Base-by-base conservation (phyloP, 2,888 invertebrate species). In the Spisula solida region DNA sequence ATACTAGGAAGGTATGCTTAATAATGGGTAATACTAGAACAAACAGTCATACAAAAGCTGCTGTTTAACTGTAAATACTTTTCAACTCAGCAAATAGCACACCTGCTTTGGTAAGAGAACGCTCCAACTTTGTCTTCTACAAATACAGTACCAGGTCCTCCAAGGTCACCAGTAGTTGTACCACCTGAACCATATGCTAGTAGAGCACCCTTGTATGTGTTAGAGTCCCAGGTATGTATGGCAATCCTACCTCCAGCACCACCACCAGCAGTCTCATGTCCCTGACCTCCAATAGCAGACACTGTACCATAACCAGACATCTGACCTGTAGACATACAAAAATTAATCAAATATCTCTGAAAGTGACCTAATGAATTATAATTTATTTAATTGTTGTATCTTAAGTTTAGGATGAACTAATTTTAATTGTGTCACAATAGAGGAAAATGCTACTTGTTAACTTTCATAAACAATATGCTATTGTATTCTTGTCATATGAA, bases 81-180 rank as follows among this genome's bases (percentile, higher is more conserved):
- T 51, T 60, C 70, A 14, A 82, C n/a, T 6, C 20, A 12, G 20
- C 5, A 10, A 66, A 25, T n/a, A 25, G 25, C 20, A 25, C 56
- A 90, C 90, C 90, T 90, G 86, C 79, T 88, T 66, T 90, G 90
- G 48, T 90, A 90, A n/a, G n/a, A 20, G 25, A 88, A 90, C 47
- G 81, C 81, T 78, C 81, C 88, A 8, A 91, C n/a, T 41, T 90
- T 92, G 85, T 95, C 94, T 85, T 95, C 95, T 5, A 95, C 84
- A 81, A 94, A 94, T 20, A 95, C 95, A 10, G 94, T 93, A 0
- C 95, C 95, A 18, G 95, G 94, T 16, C 95, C 95, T 25, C 94
- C 95, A 48, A 90, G 86, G 81, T 94, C 94, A 14, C 91, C 89
- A 18, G 66, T 80, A 1, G 78, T 90, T 18, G 93, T 89, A 12